Conservation (phyloP, 2,797 vertebrate genomes). For the Phalloptychus januarius region DNA sequence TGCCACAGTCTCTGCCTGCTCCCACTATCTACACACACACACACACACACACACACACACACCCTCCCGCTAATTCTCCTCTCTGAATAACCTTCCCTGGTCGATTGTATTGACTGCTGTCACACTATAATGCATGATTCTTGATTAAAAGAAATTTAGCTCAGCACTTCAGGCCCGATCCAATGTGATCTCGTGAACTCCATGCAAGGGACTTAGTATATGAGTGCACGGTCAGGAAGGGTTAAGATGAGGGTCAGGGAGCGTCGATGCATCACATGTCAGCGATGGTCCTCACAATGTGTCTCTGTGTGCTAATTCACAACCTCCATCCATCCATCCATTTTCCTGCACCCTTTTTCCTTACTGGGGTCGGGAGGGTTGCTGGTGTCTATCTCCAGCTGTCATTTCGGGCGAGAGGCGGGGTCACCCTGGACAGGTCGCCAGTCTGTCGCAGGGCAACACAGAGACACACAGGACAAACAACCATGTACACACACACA, state of each 20-base stretch:
- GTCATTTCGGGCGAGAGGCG: no score
- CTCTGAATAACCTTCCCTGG: conserved; percentile 43
- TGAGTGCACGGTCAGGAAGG: not conserved
- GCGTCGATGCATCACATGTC: conserved; percentile 2
- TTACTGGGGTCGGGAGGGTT: no score
- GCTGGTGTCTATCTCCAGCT: no score
- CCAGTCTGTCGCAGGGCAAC: no score
- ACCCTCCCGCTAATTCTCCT: conserved; percentile 22
- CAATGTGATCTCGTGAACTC: conserved; percentile 29
- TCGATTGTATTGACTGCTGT: conserved; percentile 64
- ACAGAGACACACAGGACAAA: no score
- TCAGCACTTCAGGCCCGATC: conserved; percentile 59
- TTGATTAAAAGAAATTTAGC: conserved; percentile 74
- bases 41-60: not conserved
- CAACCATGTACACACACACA: no score
- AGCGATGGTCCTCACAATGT: not conserved
- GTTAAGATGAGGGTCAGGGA: not conserved
- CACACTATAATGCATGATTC: conserved; percentile 54
- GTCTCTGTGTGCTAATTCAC: not conserved
- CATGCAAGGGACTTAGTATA: not conserved
- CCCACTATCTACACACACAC: not conserved
- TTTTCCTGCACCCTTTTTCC: no score
- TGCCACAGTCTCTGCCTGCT: conserved; percentile 2
- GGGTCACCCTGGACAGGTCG: no score
- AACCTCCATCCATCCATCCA: no score